A percentile compares a stretch with the other conserved stretches of the same genome.
Evolutionary conservation across 1,140 invertebrate species (phyloP).

Genomic region (Drosophila sp.): DNA sequence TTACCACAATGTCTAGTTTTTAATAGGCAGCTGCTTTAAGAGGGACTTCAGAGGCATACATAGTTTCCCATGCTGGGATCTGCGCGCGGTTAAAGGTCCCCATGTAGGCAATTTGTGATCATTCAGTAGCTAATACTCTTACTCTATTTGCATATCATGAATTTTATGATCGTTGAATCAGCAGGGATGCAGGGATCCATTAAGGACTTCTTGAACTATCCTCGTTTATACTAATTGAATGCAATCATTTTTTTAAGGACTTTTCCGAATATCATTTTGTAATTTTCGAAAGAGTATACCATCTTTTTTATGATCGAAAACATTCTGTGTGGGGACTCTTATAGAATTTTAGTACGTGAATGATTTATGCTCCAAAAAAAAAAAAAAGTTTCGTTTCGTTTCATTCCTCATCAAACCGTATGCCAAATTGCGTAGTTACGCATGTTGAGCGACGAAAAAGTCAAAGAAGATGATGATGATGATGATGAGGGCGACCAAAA

Average conservation of each 20-base stretch:
- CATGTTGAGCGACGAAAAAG: conserved; percentile 39
- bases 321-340: background rate
- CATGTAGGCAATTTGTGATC: conserved; percentile 1
- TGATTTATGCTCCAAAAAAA: conserved; percentile 70
- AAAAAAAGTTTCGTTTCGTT: conserved; percentile 9
- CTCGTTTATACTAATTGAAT: no score
- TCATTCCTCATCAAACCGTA: conserved; percentile 41
- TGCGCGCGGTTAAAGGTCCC: conserved; percentile 11
- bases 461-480: conserved; percentile 1
- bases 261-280: no score
- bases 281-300: conserved; percentile 14
- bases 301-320: background rate
- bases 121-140: conserved; percentile 1
- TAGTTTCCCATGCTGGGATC: conserved; percentile 45
- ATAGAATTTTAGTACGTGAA: conserved; percentile 50
- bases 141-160: no score
- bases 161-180: no score
- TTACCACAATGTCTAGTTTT: conserved; percentile 71
- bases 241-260: no score
- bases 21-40: conserved; percentile 51
- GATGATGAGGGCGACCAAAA: background rate
- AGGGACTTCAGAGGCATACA: conserved; percentile 8
- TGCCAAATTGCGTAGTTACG: conserved; percentile 74
- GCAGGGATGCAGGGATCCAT: no score
- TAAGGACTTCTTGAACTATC: no score